Percentiles rank a stretch among this genome's conserved stretches.
These are phyloP conservation scores for Scaptomyza flava DNA, from an alignment of 2,888 invertebrate species.

Conservation along the genomic window DNA sequence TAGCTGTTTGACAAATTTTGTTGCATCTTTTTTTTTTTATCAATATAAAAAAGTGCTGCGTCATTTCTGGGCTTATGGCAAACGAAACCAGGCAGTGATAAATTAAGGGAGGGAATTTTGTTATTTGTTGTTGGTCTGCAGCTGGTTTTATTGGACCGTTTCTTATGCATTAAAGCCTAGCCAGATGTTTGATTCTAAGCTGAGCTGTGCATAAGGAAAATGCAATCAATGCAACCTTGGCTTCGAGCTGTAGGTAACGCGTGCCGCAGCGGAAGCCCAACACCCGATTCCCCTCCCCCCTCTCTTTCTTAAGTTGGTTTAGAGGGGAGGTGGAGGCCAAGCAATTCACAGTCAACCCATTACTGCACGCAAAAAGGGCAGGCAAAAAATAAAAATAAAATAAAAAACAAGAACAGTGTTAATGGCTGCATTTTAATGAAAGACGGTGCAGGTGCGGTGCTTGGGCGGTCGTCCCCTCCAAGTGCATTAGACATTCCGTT, in stretches of 20 bases:
- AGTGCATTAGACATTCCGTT: constrained; percentile 49
- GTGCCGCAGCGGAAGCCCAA: constrained; percentile 34
- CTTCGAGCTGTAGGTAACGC: constrained; percentile 5
- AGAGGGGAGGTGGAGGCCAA: neutral
- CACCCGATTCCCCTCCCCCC: neutral
- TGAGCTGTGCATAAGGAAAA: no score
- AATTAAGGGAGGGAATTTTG: constrained; percentile 32
- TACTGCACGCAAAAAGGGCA: constrained; percentile 6
- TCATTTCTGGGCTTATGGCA: constrained; percentile 46
- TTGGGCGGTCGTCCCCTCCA: constrained; percentile 28
- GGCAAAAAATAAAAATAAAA: constrained; percentile 2
- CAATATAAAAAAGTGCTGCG: constrained; percentile 24
- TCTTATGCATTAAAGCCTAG: constrained; percentile 11
- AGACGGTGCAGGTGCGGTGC: constrained; percentile 49
- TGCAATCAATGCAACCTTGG: constrained; percentile 25
- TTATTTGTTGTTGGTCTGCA: neutral
- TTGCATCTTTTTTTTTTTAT: constrained; percentile 28
- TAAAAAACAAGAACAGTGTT: constrained; percentile 20
- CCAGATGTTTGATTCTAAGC: constrained; percentile 18
- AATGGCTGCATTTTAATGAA: constrained; percentile 62
- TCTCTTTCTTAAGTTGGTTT: no score
- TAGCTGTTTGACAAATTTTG: constrained; percentile 61
- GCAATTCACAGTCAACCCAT: constrained; percentile 10
- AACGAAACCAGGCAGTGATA: constrained; percentile 51
- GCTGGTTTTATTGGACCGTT: constrained; percentile 24